phyloP scores from a whole-genome alignment of 2,888 invertebrate species.

The Ophraella communa region DNA sequence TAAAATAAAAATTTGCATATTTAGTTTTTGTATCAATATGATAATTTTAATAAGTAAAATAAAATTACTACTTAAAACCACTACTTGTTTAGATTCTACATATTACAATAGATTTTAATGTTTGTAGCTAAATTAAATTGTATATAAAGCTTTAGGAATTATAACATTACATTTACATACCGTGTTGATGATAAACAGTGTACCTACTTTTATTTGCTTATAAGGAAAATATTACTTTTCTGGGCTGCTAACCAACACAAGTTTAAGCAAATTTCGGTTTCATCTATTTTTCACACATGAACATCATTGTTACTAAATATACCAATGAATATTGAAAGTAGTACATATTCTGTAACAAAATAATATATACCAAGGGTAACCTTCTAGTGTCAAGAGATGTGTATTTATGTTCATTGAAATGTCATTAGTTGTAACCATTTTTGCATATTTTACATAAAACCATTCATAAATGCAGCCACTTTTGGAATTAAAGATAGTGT shows the following conservation, averaged over 20 bases:
- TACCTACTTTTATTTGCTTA: not conserved
- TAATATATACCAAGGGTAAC: no score
- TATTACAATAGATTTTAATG: not conserved
- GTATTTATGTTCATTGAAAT: no score
- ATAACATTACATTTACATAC: not conserved
- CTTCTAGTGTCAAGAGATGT: not conserved
- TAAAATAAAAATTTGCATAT: not conserved
- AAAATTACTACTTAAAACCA: not conserved
- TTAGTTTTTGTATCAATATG: not conserved
- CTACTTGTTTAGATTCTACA: not conserved
- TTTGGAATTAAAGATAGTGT: not conserved
- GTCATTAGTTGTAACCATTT: no score
- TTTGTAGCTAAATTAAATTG: not conserved
- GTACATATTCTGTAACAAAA: not conserved
- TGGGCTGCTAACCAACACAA: not conserved
- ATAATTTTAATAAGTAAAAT: not conserved
- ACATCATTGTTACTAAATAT: not conserved
- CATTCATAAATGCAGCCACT: no score
- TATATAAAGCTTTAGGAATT: not conserved
- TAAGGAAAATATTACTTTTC: not conserved
- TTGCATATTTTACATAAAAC: no score
- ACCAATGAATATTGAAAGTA: not conserved
- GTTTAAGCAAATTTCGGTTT: not conserved
- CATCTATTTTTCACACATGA: not conserved
- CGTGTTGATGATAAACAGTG: not conserved